A percentile compares a stretch with the other conserved stretches of the same genome.
Conservation (phyloP, 2,797 vertebrate genomes). For the Halcyon leucocephala region DNA sequence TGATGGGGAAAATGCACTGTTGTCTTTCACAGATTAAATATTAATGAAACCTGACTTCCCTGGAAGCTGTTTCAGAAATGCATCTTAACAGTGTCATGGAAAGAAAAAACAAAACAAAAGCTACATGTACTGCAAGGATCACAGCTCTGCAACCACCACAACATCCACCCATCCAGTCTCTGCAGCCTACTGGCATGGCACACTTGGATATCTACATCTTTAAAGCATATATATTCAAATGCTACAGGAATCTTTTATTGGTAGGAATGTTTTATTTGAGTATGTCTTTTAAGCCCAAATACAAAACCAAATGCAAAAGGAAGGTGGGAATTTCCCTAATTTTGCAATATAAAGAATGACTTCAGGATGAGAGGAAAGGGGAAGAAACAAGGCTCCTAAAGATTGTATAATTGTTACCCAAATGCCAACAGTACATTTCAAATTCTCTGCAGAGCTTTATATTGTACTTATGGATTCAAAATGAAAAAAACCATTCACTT, state of each 20-base stretch:
- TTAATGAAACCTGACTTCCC: constrained; percentile 13
- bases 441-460: constrained; percentile 49
- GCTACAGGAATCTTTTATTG: background rate
- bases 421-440: constrained; percentile 45
- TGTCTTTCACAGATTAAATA: background rate
- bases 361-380: constrained; percentile 40
- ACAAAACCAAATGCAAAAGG: constrained; percentile 73
- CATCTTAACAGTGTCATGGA: background rate
- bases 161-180: background rate
- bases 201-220: background rate
- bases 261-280: constrained; percentile 72
- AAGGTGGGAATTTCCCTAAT: constrained; percentile 62
- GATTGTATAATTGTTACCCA: constrained; percentile 46
- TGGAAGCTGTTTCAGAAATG: constrained; percentile 45
- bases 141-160: background rate
- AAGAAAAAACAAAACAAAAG: background rate
- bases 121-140: background rate
- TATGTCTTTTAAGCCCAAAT: constrained; percentile 74
- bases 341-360: constrained; percentile 48
- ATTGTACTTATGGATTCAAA: constrained; percentile 52
- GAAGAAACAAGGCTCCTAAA: constrained; percentile 70
- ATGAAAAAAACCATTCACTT: constrained; percentile 41
- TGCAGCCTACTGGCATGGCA: background rate
- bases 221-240: background rate
- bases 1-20: rapidly evolving